Percentiles rank a stretch among this genome's conserved stretches.
Conservation (phyloP, 2,797 vertebrate species). For the Eulemur rubriventer region DNA sequence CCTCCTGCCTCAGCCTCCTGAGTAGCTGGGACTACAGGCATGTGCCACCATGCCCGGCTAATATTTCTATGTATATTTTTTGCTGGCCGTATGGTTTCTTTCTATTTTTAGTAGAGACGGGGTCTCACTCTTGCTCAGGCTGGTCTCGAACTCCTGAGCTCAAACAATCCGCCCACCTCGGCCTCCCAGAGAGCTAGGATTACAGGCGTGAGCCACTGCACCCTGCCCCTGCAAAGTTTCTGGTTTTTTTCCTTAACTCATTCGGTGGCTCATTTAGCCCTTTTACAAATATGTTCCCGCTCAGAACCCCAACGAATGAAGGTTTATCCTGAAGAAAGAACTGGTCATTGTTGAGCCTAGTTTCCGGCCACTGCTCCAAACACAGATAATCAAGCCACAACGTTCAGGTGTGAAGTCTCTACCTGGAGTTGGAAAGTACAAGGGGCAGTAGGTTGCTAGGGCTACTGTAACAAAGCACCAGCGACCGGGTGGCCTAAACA, state of each 20-base stretch:
- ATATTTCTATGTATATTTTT: too few species aligned
- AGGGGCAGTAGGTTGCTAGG: background rate
- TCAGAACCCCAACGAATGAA: background rate
- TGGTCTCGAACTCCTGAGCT: too few species aligned
- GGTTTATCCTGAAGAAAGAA: background rate
- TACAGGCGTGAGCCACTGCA: too few species aligned
- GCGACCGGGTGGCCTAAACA: background rate
- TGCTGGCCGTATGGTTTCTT: too few species aligned
- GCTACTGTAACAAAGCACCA: background rate
- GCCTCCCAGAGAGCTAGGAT: too few species aligned
- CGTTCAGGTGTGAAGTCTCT: background rate
- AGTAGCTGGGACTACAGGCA: too few species aligned
- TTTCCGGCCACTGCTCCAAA: background rate
- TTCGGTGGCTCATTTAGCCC: background rate
- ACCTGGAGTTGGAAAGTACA: background rate
- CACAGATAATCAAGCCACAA: background rate
- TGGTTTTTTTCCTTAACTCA: background rate
- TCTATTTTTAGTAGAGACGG: too few species aligned
- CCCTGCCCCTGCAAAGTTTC: background rate
- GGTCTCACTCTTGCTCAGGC: too few species aligned
- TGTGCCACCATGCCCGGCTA: too few species aligned
- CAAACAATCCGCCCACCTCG: fast-evolving
- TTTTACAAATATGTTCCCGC: background rate
- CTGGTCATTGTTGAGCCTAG: background rate
- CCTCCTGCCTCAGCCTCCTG: too few species aligned